Evolutionary conservation across 2,797 vertebrate species (phyloP), one percentile per base, ranked within the genome.

Genomic region (Hoplostethus mediterraneus): DNA sequence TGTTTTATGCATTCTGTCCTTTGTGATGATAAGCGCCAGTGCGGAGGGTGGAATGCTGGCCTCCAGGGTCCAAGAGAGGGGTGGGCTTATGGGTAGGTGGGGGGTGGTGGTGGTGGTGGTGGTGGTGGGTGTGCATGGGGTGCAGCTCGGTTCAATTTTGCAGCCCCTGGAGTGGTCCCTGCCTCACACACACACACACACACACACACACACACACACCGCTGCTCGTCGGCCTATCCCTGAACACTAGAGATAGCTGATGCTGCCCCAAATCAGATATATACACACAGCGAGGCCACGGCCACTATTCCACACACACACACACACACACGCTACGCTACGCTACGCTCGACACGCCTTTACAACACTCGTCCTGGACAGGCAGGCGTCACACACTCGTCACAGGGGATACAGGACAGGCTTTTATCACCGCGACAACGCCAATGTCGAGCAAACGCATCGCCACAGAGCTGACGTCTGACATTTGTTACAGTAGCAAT

Each of bases 1-100:
- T 94, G 93, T 95, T 95, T 94, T 93, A 95, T 95, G 93, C 93
- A 95, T 95, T 94, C 94, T 92, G 88, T 88, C 91, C 91, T 95
- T 95, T 95, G 94, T 95, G 93, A 95, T 95, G 94, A 94, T 94
- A 94, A 95, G 94, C 90, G 81, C 91, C 88, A 92, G 91, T 45
- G 76, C 68, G 60, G 89, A 92, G 89, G 92, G 91, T 91, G 88
- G 92, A 93, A 93, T 93, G 90, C 87, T 90, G 89, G 91, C 92
- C 92, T 93, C 91, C 85, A 85, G 92, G 91, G 93, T 92, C 88
- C 89, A 82, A 56, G 60, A 84, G 79, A 90, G 83, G 90, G 90
- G 90, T 88, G 84, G 87, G 84, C 83, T 84, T 75, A 83, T 75
- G 44, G 80, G 68, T 64, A 21, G 21, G 21, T 1, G 21, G 21